phyloP scores from a whole-genome alignment of 2,888 invertebrate species.

The Metellina segmentata region DNA sequence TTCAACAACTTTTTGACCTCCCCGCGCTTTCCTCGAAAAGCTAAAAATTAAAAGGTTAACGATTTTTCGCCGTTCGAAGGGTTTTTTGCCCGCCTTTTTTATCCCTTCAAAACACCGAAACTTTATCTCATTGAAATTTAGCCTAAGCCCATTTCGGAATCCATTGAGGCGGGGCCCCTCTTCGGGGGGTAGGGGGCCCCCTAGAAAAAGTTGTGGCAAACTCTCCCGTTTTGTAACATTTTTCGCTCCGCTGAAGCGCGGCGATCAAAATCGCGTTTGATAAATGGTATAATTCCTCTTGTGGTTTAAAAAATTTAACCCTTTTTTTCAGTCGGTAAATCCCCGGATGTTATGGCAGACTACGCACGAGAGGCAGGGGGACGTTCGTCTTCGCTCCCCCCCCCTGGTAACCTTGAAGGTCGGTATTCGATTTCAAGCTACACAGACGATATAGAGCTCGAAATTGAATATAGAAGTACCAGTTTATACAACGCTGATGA shows the following conservation, averaged over 20 bases:
- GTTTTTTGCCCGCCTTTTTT: neutral
- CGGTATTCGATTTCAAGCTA: neutral
- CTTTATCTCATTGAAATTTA: conserved; percentile 24
- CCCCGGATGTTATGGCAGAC: conserved; percentile 64
- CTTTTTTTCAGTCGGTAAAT: conserved; percentile 23
- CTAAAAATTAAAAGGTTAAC: conserved; percentile 67
- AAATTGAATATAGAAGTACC: too few species aligned
- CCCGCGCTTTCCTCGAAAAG: conserved; percentile 15
- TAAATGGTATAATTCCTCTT: conserved; percentile 56
- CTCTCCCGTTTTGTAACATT: conserved; percentile 66
- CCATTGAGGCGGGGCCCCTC: neutral
- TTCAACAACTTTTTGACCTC: conserved; percentile 66
- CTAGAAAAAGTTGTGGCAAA: conserved; percentile 59
- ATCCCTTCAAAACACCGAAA: neutral
- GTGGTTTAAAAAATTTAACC: conserved; percentile 54
- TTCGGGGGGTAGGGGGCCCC: neutral
- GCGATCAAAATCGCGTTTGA: conserved; percentile 25
- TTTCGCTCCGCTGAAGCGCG: conserved; percentile 55
- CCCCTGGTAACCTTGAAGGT: conserved; percentile 31
- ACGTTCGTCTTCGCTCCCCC: neutral
- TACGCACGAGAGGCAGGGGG: conserved; percentile 43
- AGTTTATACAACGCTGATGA: too few species aligned
- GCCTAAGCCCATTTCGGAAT: conserved; percentile 11
- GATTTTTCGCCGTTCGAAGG: conserved; percentile 37
- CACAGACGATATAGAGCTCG: neutral